phyloP scores from a whole-genome alignment of 2,113 vertebrate genomes.

The Lampris incognitus region DNA sequence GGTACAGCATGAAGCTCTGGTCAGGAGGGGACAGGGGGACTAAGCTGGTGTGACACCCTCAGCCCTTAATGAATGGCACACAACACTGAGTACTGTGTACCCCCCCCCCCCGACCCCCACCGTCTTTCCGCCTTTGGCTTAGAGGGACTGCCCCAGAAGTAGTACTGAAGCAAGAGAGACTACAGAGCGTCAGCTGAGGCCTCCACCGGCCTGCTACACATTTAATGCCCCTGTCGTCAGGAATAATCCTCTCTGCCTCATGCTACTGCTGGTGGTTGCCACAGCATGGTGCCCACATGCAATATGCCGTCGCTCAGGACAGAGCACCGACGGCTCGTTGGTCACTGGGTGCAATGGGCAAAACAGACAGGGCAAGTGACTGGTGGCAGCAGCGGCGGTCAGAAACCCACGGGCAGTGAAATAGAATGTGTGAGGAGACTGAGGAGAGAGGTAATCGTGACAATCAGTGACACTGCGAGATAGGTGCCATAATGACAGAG shows the following conservation, averaged over 20 bases:
- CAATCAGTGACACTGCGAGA: conserved; percentile 52
- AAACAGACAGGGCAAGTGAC: conserved; percentile 33
- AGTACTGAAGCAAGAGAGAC: conserved; percentile 74
- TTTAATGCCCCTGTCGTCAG: conserved; percentile 81
- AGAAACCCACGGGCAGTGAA: conserved; percentile 60
- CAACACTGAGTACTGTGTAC: conserved; percentile 69
- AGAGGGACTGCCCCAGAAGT: conserved; percentile 73
- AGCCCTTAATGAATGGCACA: conserved; percentile 76
- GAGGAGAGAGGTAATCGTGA: conserved; percentile 52
- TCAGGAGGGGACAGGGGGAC: conserved; percentile 68
- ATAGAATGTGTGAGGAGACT: conserved; percentile 41
- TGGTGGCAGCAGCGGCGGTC: conserved; percentile 20
- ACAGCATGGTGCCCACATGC: conserved; percentile 66
- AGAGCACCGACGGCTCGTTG: conserved; percentile 50
- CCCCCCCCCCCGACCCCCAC: conserved; percentile 32
- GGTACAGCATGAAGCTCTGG: conserved; percentile 62
- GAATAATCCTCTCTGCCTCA: conserved; percentile 75
- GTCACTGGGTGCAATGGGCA: conserved; percentile 47
- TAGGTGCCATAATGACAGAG: conserved; percentile 58
- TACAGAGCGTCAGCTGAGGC: conserved; percentile 73
- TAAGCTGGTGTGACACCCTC: conserved; percentile 80
- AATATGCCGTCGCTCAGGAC: conserved; percentile 70
- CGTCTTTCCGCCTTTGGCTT: conserved; percentile 26
- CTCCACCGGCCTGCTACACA: conserved; percentile 74
- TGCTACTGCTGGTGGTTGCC: conserved; percentile 60